Evolutionary conservation across 2,113 vertebrate genomes (phyloP), one percentile per base, ranked within the genome.

Genomic region (Saccopteryx leptura): DNA sequence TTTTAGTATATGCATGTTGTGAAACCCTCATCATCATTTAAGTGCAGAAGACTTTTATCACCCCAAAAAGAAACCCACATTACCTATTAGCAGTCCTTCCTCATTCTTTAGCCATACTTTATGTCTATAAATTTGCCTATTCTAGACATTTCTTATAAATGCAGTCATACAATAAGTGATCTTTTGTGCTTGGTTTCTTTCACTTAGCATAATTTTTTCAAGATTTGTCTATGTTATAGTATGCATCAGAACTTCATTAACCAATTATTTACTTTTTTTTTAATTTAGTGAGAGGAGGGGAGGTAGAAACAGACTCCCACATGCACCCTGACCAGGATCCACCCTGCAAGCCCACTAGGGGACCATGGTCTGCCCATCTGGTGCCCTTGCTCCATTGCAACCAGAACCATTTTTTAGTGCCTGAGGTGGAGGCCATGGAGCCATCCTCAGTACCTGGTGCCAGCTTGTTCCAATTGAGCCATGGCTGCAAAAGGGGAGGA

Each of bases 41-140:
- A 52, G 31, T 83, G 78, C 87, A 86, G 19, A 65, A 63, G 3
- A 50, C 52, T n/a, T 97, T 75, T 39, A 68, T 56, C 28, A 93
- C 31, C 39, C 39, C 39, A 39, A 39, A 39, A 39, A 39, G 39
- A 83, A 72, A 33, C 4, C 46, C 7, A n/a, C 1, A 50, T n/a
- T 19, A 88, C 6, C 8, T 8, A 56, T 39, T 50, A n/a, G 6
- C 31, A 79, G 8, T 78, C 74, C 66, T 18, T 89, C 46, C 19
- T 76, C 33, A 82, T 60, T 88, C 10, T 79, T 7, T 24, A 88
- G 17, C 14, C 72, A 76, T 76, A 66, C 52, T 79, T 66, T 71
- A 19, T 65, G 21, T 76, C 61, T 33, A 10, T 31, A 78, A 48
- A 56, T 74, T 74, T 87, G 4, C 17, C 65, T 68, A 5, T 68